Conservation (phyloP, 2,797 vertebrate species). For the Clarias platycephalus region DNA sequence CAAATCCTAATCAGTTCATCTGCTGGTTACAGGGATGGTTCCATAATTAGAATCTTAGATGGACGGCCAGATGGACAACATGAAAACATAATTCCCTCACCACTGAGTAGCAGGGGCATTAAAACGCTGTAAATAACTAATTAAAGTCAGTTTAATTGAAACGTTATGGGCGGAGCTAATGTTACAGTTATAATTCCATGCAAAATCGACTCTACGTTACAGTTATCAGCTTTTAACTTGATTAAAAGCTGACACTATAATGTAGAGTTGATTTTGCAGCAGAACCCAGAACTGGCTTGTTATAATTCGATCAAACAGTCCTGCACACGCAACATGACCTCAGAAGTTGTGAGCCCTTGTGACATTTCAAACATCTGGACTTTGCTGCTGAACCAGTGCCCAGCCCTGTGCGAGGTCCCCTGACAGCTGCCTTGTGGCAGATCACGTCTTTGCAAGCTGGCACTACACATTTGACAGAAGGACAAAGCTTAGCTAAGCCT, state of each 20-base stretch:
- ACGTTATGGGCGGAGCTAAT: background rate
- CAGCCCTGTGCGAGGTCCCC: conserved; percentile 32
- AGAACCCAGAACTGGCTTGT: background rate
- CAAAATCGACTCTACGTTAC: background rate
- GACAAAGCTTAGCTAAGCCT: conserved; percentile 32
- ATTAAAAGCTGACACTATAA: background rate
- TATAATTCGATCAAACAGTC: conserved; percentile 5
- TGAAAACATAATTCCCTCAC: background rate
- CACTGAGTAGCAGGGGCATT: background rate
- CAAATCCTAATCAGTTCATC: background rate
- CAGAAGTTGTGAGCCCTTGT: background rate
- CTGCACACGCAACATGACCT: conserved; percentile 10
- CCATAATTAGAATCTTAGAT: background rate
- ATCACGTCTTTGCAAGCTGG: conserved; percentile 50
- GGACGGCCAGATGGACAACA: background rate
- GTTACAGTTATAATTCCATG: background rate
- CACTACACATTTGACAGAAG: conserved; percentile 46
- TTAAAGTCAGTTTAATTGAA: background rate
- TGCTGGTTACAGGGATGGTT: background rate
- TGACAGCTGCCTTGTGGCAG: conserved; percentile 49
- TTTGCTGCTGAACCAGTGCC: conserved; percentile 39
- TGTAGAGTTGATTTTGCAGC: background rate
- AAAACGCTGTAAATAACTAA: background rate
- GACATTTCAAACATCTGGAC: conserved; percentile 42
- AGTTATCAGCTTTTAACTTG: background rate